Conservation (phyloP, 2,113 vertebrate genomes). For the Gorsachius goisagi region DNA sequence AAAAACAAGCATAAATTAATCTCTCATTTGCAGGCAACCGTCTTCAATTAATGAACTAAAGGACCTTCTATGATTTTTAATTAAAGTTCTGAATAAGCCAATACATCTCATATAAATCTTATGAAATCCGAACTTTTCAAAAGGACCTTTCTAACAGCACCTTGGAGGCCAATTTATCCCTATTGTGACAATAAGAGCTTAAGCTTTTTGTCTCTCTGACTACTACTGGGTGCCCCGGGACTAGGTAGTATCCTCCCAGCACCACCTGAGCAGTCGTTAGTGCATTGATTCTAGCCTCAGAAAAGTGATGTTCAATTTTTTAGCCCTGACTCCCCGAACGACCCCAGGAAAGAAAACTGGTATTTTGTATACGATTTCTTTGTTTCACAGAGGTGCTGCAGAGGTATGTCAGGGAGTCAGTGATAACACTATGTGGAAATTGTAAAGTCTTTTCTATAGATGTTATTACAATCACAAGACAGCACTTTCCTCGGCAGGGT, state of each 20-base stretch:
- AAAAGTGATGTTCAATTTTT: not conserved
- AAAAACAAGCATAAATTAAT: constrained; percentile 62
- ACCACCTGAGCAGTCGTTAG: not conserved
- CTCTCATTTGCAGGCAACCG: constrained; percentile 2
- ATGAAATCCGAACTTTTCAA: not conserved
- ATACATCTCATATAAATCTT: not conserved
- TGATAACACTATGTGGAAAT: not conserved
- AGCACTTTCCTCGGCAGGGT: not conserved
- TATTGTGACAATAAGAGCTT: not conserved
- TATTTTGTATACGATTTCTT: not conserved
- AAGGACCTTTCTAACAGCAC: not conserved
- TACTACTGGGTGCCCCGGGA: not conserved
- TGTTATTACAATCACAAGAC: not conserved
- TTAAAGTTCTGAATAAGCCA: constrained; percentile 35
- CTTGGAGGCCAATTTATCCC: not conserved
- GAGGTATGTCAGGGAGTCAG: not conserved
- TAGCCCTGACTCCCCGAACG: not conserved
- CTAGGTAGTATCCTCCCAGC: not conserved
- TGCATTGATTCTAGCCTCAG: not conserved
- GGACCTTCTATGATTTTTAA: constrained; percentile 34
- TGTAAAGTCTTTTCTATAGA: not conserved
- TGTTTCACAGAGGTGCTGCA: not conserved
- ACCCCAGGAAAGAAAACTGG: not conserved
- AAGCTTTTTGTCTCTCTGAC: not conserved
- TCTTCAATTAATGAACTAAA: constrained; percentile 51